Base-by-base conservation (phyloP, 2,113 vertebrate species). In the Thermophis baileyi region DNA sequence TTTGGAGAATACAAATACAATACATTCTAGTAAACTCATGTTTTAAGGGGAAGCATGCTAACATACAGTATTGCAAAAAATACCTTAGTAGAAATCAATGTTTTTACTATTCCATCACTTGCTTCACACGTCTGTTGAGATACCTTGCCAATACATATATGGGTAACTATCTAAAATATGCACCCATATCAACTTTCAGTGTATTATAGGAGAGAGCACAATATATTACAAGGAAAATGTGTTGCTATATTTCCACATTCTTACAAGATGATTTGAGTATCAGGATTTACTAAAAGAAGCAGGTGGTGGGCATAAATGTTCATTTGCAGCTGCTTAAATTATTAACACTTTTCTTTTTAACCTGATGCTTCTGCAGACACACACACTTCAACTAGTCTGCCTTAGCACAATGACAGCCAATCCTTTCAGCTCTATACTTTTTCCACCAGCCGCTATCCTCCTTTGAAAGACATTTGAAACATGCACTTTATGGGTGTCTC, bases 271-370 rank as follows among this genome's bases (percentile, higher is more conserved):
- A 87, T 60, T 18, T 60, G 9, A 93, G 63, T 18, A 69, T 22
- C 35, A 9, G 74, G 22, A 11, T 63, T 85, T 74, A 20, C 25
- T 49, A 57, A 44, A 16, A 93, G 9, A 53, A 16, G 35, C 90
- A 95, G 94, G 51, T 94, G 92, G 93, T 87, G 51, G 40, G 25
- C 53, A 8, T 63, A 89, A 27, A 86, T 53, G 49, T 85, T 12
- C 85, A n/a, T 85, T 92, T 95, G 74, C 74, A 60, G 88, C 53
- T 92, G 22, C 89, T 93, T 98, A 93, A 98, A 98, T 98, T 97
- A 98, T 98, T 98, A 96, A 98, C 95, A 22, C 95, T 94, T 93
- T 35, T 93, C n/a, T 92, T 89, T 93, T 92, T 54, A 6, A 90
- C 50, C 74, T 49, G 87, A 47, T n/a, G 69, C 55, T 88, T 87